phyloP scores from a whole-genome alignment of 1,140 invertebrate genomes.

The Drosophila sechellia region DNA sequence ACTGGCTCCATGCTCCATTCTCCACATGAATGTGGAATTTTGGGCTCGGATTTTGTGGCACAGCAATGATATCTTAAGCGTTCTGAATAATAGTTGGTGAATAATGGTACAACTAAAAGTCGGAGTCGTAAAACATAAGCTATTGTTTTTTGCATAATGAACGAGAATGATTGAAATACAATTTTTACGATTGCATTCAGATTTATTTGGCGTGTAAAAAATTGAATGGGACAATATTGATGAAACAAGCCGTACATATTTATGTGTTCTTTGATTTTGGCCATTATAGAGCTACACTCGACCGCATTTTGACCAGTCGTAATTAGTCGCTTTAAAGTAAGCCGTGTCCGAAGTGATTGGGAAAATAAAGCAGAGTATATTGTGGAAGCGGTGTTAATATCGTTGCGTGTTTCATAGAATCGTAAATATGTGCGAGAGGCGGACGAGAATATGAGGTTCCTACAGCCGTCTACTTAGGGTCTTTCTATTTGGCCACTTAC shows the following conservation, averaged over 20 bases:
- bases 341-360: constrained; percentile 11
- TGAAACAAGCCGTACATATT: too few relatives aligned
- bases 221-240: too few relatives aligned
- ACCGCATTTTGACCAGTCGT: neutral
- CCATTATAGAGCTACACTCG: too few relatives aligned
- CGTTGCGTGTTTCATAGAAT: constrained; percentile 32
- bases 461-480: constrained; percentile 21
- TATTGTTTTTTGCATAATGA: too few relatives aligned
- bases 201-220: too few relatives aligned
- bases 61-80: constrained; percentile 7
- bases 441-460: constrained; percentile 6
- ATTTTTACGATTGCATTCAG: too few relatives aligned
- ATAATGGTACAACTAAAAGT: neutral
- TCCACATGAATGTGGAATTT: constrained; percentile 40
- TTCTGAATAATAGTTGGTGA: neutral
- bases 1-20: neutral
- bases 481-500: constrained; percentile 6
- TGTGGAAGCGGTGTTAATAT: constrained; percentile 24
- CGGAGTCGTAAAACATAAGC: too few relatives aligned
- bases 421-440: constrained; percentile 22
- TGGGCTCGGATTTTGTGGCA: constrained; percentile 35
- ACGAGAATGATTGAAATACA: too few relatives aligned
- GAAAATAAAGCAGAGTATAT: neutral
- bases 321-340: constrained; percentile 8
- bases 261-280: too few relatives aligned